Evolutionary conservation across 2,113 vertebrate genomes (phyloP).

Genomic region (Brienomyrus brachyistius): DNA sequence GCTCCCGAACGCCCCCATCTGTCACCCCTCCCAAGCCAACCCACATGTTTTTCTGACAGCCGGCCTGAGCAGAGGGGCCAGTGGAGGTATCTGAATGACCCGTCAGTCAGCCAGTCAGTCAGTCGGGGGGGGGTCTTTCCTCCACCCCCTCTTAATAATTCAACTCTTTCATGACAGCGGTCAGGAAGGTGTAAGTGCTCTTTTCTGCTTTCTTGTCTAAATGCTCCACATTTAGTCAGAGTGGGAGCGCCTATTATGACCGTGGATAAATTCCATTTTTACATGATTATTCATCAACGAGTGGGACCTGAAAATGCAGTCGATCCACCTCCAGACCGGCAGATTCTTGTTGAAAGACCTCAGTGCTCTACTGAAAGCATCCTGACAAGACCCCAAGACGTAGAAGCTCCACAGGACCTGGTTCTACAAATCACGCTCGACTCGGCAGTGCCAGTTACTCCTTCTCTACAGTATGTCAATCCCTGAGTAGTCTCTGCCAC

Average conservation of each 20-base stretch:
- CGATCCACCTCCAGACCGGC: background rate
- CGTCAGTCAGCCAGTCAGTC: background rate
- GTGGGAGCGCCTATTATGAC: background rate
- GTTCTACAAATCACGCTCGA: background rate
- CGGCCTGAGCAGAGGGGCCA: background rate
- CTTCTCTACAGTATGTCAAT: no score
- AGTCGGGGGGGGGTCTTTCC: background rate
- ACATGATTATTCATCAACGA: background rate
- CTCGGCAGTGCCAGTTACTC: background rate
- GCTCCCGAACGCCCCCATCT: background rate
- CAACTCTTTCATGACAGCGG: background rate
- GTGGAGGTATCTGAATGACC: background rate
- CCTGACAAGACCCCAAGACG: background rate
- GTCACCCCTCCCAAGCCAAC: background rate
- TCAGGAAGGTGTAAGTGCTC: background rate
- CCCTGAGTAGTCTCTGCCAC: background rate
- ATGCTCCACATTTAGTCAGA: background rate
- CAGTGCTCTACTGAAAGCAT: background rate
- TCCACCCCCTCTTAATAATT: background rate
- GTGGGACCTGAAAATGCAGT: background rate
- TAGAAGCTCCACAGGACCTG: background rate
- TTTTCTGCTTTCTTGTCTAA: background rate
- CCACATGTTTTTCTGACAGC: constrained; percentile 3
- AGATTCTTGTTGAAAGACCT: background rate
- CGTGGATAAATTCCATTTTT: background rate